Evolutionary conservation across 2,888 invertebrate species (phyloP).

Genomic region (Athalia rosae): DNA sequence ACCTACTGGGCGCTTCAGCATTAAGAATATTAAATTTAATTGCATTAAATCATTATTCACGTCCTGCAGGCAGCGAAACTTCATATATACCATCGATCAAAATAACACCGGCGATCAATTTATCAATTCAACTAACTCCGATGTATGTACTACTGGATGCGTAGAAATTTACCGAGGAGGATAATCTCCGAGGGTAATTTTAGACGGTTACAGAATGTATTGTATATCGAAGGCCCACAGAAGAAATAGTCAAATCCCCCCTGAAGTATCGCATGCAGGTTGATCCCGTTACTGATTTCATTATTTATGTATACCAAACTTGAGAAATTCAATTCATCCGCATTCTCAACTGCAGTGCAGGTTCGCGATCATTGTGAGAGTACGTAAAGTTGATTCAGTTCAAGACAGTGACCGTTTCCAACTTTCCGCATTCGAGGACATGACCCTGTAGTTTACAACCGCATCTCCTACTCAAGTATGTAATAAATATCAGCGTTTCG

Average conservation of each 20-base stretch:
- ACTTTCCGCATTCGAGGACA: too few relatives aligned
- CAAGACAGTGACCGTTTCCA: too few relatives aligned
- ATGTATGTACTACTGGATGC: neutral
- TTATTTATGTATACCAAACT: too few relatives aligned
- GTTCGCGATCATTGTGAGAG: too few relatives aligned
- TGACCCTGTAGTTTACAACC: too few relatives aligned
- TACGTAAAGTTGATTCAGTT: too few relatives aligned
- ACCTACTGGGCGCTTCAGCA: neutral
- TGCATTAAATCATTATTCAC: constrained; percentile 31
- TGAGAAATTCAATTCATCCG: too few relatives aligned
- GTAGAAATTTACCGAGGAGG: neutral
- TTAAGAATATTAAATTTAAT: neutral
- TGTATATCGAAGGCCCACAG: neutral
- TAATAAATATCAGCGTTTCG: too few relatives aligned
- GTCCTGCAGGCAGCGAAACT: neutral
- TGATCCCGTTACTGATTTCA: neutral
- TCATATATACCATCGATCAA: constrained; percentile 1
- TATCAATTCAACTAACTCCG: constrained; percentile 18
- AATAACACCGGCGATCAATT: constrained; percentile 6
- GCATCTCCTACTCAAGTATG: too few relatives aligned
- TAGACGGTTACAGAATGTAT: neutral
- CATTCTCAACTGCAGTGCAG: too few relatives aligned
- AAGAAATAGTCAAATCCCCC: neutral
- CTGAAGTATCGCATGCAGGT: neutral
- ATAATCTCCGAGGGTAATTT: constrained; percentile 12